phyloP scores from a whole-genome alignment of 2,888 invertebrate species.

The Phymatocera aterrima region DNA sequence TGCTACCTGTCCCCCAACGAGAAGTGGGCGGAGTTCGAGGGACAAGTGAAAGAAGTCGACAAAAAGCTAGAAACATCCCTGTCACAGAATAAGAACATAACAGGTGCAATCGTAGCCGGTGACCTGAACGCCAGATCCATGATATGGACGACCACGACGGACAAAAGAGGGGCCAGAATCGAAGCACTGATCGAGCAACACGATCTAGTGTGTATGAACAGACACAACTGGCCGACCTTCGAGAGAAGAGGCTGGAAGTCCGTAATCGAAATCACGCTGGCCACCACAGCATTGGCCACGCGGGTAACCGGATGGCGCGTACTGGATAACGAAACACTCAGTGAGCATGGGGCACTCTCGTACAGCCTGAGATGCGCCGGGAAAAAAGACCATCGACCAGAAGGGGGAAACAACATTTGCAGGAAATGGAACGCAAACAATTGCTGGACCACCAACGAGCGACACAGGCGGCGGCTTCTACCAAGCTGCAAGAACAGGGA shows the following conservation, averaged over 20 bases:
- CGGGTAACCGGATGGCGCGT: background rate
- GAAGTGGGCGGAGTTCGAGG: background rate
- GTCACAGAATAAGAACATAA: background rate
- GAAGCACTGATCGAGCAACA: background rate
- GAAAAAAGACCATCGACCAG: no score
- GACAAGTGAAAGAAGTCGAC: background rate
- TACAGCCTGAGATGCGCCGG: background rate
- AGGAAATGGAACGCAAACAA: no score
- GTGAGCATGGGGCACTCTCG: background rate
- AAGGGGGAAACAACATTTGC: no score
- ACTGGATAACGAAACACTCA: background rate
- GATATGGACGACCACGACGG: background rate
- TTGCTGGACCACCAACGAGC: no score
- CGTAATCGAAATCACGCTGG: background rate
- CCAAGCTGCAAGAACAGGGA: no score
- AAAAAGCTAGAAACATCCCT: background rate
- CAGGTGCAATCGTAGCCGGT: background rate
- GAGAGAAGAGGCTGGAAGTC: background rate
- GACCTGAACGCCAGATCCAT: background rate
- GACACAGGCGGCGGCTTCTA: no score
- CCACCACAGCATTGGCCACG: background rate
- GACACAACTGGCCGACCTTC: background rate
- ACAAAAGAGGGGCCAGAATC: background rate
- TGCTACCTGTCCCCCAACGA: conserved; percentile 4
- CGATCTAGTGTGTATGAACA: background rate